Evolutionary conservation across 1,140 invertebrate species (phyloP).

Genomic region (Varroa destructor): DNA sequence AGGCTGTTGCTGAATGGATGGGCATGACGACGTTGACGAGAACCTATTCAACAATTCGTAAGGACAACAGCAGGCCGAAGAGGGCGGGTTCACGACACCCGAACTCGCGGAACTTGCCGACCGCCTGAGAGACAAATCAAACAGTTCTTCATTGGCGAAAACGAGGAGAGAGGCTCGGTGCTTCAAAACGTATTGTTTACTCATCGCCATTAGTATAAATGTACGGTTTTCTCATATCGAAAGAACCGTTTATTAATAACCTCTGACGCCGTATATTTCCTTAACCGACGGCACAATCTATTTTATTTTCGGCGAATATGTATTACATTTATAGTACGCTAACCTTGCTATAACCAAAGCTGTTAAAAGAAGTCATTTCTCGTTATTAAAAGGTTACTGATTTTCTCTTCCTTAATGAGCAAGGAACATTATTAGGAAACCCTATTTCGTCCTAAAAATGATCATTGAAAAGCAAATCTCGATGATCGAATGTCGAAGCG

Average conservation of each 20-base stretch:
- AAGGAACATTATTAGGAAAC: too few relatives aligned
- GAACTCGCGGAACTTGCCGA: conserved; percentile 17
- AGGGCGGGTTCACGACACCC: background rate
- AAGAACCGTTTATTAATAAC: background rate
- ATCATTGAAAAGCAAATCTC: too few relatives aligned
- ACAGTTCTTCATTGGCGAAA: background rate
- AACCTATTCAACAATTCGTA: background rate
- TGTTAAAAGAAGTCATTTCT: too few relatives aligned
- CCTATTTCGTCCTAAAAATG: too few relatives aligned
- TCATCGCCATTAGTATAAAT: background rate
- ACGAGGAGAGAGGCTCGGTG: too few relatives aligned
- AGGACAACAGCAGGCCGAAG: too few relatives aligned
- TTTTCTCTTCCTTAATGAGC: too few relatives aligned
- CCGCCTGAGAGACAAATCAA: background rate
- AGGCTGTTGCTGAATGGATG: background rate
- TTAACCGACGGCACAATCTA: background rate
- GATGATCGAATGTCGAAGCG: too few relatives aligned
- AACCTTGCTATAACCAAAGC: too few relatives aligned
- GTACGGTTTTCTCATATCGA: background rate
- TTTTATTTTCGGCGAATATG: background rate
- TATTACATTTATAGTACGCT: too few relatives aligned
- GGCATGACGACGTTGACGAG: background rate
- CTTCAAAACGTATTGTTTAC: too few relatives aligned
- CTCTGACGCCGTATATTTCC: background rate
- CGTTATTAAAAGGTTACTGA: too few relatives aligned